These are phyloP conservation scores for Pachypanchax playfairii DNA, from an alignment of 2,113 vertebrate genomes.

Conservation along the genomic window DNA sequence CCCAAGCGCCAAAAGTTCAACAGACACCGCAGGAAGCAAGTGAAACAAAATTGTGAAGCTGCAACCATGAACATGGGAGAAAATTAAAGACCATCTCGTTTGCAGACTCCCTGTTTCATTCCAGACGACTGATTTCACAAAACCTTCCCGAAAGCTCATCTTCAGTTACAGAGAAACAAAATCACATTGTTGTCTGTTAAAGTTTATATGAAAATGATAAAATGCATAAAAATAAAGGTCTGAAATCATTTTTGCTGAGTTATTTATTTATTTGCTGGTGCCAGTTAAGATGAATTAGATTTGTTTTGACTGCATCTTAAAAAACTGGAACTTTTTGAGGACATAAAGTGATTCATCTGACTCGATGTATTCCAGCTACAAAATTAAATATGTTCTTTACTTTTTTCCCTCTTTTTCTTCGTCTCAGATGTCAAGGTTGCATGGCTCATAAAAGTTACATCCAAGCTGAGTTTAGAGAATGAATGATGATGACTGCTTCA, in stretches of 20 bases:
- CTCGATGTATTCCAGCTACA: too few species aligned
- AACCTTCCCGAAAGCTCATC: constrained; percentile 38
- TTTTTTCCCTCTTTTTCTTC: too few species aligned
- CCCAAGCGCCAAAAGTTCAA: not conserved
- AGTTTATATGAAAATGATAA: constrained; percentile 50
- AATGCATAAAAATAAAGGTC: too few species aligned
- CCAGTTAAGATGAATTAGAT: too few species aligned
- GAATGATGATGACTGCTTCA: constrained; percentile 12
- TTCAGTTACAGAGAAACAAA: constrained; percentile 33
- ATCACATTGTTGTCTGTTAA: constrained; percentile 37
- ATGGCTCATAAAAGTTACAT: constrained; percentile 22
- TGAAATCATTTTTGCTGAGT: too few species aligned
- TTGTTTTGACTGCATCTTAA: too few species aligned
- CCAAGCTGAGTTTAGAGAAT: constrained; percentile 14
- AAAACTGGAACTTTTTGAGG: too few species aligned
- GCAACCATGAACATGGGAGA: not conserved
- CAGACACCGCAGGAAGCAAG: constrained; percentile 22
- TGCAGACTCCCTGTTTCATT: constrained; percentile 24
- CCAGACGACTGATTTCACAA: constrained; percentile 33
- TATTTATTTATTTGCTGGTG: too few species aligned
- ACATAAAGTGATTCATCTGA: too few species aligned
- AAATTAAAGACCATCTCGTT: constrained; percentile 32
- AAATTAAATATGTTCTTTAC: too few species aligned
- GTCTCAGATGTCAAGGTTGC: constrained; percentile 40
- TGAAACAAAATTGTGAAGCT: constrained; percentile 15